A percentile compares a stretch with the other conserved stretches of the same genome.
Evolutionary conservation across 1,140 invertebrate species (phyloP).

Genomic region (Nasonia giraulti): DNA sequence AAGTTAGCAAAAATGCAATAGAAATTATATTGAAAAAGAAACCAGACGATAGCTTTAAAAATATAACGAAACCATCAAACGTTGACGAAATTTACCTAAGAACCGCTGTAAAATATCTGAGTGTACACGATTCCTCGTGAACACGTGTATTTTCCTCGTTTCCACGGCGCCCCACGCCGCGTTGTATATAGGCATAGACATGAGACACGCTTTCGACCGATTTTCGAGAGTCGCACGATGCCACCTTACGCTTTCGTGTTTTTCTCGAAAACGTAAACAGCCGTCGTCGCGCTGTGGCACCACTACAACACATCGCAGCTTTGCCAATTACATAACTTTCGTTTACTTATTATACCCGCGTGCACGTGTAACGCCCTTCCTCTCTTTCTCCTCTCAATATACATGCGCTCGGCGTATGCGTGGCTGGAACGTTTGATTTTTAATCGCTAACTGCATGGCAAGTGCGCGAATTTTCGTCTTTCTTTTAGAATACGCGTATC

Average conservation of each 20-base stretch:
- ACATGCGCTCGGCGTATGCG: neutral
- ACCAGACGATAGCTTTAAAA: no score
- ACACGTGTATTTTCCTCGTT: no score
- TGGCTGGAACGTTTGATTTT: neutral
- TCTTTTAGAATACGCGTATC: neutral
- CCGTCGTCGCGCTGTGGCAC: neutral
- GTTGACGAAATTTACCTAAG: no score
- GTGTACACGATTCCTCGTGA: no score
- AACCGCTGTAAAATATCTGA: no score
- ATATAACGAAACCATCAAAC: no score
- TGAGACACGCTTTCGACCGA: neutral
- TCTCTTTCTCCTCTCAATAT: slow-evolving; percentile 24
- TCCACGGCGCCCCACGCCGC: no score
- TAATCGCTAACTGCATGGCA: neutral
- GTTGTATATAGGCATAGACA: no score
- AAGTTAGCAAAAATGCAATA: no score
- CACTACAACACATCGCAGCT: neutral
- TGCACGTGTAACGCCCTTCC: neutral
- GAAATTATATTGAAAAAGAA: no score
- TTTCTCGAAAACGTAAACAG: slow-evolving; percentile 34
- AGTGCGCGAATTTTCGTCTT: neutral
- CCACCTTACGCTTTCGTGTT: neutral
- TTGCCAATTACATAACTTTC: slow-evolving; percentile 44
- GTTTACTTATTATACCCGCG: neutral
- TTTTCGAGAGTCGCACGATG: neutral